Evolutionary conservation across 53 echinoderm and acorn worm genomes (phyloP).

Genomic region (Crossaster papposus): DNA sequence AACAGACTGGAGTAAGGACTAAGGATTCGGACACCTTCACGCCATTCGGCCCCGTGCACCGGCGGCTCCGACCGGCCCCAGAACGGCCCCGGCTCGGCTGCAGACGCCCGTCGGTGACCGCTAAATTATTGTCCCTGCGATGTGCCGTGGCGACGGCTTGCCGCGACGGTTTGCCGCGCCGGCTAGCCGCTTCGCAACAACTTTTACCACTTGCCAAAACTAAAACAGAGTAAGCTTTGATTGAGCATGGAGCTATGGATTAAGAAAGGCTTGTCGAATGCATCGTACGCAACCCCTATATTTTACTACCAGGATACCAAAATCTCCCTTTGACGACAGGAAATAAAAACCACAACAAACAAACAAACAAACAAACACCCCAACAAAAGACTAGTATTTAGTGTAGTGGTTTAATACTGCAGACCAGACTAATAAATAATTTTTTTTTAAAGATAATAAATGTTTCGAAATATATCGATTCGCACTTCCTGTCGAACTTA

Average conservation of each 20-base stretch:
- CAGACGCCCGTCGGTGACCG: neutral
- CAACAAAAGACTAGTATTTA: no score
- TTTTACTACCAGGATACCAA: neutral
- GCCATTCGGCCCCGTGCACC: neutral
- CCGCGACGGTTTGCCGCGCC: neutral
- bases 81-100: neutral
- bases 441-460: no score
- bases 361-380: no score
- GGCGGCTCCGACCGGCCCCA: no score
- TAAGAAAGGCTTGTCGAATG: neutral
- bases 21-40: neutral
- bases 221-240: neutral
- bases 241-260: no score
- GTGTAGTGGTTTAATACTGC: neutral
- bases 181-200: neutral
- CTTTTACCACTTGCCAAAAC: neutral
- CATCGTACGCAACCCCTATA: neutral
- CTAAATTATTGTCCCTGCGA: neutral
- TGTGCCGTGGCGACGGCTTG: neutral
- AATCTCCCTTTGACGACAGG: neutral
- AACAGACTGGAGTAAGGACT: neutral
- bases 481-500: no score
- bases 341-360: no score
- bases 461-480: no score
- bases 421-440: neutral